Conservation (phyloP, 2,113 vertebrate species). For the Sylvicapra grimmia region DNA sequence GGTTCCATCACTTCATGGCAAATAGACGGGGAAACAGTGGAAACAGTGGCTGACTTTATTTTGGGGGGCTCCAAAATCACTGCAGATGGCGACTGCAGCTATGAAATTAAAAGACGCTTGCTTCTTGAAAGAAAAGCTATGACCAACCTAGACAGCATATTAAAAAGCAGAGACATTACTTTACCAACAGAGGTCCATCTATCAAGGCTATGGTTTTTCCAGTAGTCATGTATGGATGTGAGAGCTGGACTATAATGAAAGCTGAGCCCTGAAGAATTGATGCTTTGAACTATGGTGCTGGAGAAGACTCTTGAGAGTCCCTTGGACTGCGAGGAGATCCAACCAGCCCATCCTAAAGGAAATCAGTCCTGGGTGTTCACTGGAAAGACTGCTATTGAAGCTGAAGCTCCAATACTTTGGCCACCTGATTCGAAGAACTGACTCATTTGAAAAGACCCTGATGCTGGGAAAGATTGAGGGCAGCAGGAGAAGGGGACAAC, state of each 20-base stretch:
- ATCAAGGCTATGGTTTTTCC: background rate
- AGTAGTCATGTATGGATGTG: background rate
- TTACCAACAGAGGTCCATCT: background rate
- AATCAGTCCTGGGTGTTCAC: background rate
- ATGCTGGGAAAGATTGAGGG: background rate
- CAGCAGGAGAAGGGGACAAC: background rate
- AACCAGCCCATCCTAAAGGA: background rate
- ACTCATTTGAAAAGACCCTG: background rate
- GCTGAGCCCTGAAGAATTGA: background rate
- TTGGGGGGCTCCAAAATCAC: background rate
- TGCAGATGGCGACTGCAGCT: background rate
- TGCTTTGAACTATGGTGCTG: background rate
- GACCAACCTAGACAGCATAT: background rate
- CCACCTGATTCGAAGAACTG: background rate
- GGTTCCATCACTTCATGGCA: background rate
- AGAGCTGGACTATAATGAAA: background rate
- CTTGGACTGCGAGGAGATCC: background rate
- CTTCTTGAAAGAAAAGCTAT: background rate
- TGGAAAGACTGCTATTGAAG: background rate
- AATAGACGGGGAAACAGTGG: background rate
- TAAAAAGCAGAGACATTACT: background rate
- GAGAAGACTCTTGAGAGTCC: background rate
- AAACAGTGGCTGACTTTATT: background rate
- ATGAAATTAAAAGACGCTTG: background rate
- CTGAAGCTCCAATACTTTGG: background rate